Percentiles rank a stretch among this genome's conserved stretches.
Conservation (phyloP, 53 echinoderm and acorn worm genomes). For the Temnopleurus reevesii region DNA sequence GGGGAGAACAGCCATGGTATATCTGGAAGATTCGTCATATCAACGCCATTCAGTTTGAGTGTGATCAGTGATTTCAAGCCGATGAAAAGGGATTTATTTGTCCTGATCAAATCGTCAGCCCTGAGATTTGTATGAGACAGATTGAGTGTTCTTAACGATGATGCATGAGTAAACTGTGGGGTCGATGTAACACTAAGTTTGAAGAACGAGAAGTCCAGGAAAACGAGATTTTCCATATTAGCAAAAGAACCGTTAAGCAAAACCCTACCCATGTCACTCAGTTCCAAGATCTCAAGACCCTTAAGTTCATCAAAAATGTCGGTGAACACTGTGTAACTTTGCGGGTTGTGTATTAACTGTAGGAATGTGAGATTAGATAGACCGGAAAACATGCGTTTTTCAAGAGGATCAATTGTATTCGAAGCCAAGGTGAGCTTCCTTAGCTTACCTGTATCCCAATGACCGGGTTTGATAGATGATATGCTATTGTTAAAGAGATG, state of each 20-base stretch:
- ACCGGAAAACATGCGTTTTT: not conserved
- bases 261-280: not conserved
- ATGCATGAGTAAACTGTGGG: conserved; percentile 1
- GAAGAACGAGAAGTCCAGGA: not conserved
- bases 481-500: not conserved
- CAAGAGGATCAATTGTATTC: not conserved
- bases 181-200: not conserved
- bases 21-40: not conserved
- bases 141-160: not conserved
- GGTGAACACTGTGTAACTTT: not conserved
- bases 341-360: not conserved
- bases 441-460: not conserved
- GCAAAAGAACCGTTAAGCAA: not conserved
- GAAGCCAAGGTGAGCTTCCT: not conserved
- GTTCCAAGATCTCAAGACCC: not conserved
- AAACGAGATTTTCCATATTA: not conserved
- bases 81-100: not conserved
- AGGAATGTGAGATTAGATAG: not conserved
- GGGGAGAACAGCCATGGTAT: not conserved
- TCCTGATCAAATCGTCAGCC: not conserved
- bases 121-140: not conserved
- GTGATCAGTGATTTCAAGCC: not conserved
- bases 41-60: not conserved
- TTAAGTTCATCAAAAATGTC: not conserved
- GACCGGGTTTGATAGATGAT: not conserved